phyloP scores from a whole-genome alignment of 2,888 invertebrate species.

The Dicycla oo region DNA sequence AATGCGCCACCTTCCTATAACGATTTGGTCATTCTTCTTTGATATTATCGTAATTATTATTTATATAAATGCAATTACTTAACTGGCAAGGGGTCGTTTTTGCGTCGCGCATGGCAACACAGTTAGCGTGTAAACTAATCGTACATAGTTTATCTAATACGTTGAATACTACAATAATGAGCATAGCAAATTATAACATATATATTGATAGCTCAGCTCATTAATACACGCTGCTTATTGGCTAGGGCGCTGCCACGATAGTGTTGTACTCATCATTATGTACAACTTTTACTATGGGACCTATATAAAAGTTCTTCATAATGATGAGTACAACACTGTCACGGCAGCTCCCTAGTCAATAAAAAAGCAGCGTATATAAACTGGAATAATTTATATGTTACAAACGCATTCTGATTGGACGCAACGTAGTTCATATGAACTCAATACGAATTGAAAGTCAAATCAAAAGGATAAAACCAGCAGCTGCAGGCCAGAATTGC shows the following conservation, averaged over 20 bases:
- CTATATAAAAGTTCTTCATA: too few species aligned
- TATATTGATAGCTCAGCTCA: constrained; percentile 58
- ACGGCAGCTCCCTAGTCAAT: too few species aligned
- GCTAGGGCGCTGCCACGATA: too few species aligned
- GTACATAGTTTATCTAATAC: constrained; percentile 76
- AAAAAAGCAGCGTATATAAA: too few species aligned
- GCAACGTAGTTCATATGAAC: constrained; percentile 16
- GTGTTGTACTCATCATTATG: too few species aligned
- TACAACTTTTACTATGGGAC: too few species aligned
- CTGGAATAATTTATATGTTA: constrained; percentile 80
- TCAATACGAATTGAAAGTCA: constrained; percentile 10
- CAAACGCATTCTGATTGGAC: constrained; percentile 57
- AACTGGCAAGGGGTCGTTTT: constrained; percentile 55
- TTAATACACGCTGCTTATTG: too few species aligned
- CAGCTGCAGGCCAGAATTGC: constrained; percentile 23
- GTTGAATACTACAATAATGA: constrained; percentile 78
- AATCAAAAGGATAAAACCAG: constrained; percentile 20
- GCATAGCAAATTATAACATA: constrained; percentile 69
- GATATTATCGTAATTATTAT: constrained; percentile 27
- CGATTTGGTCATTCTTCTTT: too few species aligned
- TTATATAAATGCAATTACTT: constrained; percentile 68
- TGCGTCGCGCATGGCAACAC: constrained; percentile 69
- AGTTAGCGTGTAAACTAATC: constrained; percentile 57
- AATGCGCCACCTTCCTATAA: too few species aligned
- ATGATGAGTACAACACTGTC: too few species aligned